Percentiles rank a stretch among this genome's conserved stretches.
These are phyloP conservation scores for Drosophila setifemur DNA, from an alignment of 1,140 invertebrate genomes.

Conservation along the genomic window DNA sequence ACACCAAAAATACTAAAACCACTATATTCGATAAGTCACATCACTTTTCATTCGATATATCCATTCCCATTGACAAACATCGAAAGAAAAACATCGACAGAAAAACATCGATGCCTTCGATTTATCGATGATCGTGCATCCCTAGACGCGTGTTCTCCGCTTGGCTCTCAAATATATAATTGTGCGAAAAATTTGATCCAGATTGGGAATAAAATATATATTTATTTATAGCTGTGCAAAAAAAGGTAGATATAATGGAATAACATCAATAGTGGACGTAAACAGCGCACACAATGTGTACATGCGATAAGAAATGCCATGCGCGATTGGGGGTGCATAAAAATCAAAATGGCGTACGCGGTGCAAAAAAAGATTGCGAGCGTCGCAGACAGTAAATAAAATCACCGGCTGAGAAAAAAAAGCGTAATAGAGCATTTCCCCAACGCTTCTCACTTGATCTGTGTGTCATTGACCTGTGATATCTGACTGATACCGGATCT, in stretches of 20 bases:
- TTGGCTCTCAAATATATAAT: slow-evolving; percentile 18
- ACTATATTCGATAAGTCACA: no score
- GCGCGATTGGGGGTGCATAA: slow-evolving; percentile 11
- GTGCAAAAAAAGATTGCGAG: slow-evolving; percentile 33
- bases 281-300: neutral
- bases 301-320: neutral
- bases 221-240: neutral
- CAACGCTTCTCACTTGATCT: neutral
- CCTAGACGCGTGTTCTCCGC: slow-evolving; percentile 30
- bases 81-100: no score
- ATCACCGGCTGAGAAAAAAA: slow-evolving; percentile 16
- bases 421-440: neutral
- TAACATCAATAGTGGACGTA: neutral
- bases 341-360: slow-evolving; percentile 72
- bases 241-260: neutral
- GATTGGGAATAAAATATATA: neutral
- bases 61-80: no score
- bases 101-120: no score
- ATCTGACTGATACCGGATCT: neutral
- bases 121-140: no score
- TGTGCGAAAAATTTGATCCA: neutral
- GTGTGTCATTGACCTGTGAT: neutral
- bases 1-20: no score
- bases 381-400: slow-evolving; percentile 12
- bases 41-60: no score